phyloP scores from a whole-genome alignment of 2,797 vertebrate genomes.

The Podarcis lilfordi region DNA sequence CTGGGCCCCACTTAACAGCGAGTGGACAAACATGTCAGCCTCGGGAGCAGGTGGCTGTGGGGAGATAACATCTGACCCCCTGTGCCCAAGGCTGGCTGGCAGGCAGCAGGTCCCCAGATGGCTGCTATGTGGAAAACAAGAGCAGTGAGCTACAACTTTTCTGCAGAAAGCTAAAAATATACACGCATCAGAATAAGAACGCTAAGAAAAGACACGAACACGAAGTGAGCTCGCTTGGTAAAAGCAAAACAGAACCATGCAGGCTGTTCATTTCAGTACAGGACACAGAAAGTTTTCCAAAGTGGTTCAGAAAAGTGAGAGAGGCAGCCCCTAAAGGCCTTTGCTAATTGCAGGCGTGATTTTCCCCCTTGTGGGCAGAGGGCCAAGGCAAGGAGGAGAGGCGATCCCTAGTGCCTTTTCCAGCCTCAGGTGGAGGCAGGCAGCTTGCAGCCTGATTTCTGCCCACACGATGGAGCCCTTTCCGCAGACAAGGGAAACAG shows the following conservation, averaged over 20 bases:
- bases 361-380: no score
- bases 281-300: neutral
- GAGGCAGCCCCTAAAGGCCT: neutral
- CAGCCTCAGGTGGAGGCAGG: neutral
- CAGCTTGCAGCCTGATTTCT: neutral
- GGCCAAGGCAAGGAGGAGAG: neutral
- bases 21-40: neutral
- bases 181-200: neutral
- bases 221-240: no score
- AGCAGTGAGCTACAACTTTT: neutral
- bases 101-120: neutral
- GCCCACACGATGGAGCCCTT: neutral
- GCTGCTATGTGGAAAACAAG: neutral
- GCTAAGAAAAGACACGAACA: neutral
- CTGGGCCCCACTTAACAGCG: rapidly evolving
- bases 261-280: neutral
- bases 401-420: neutral
- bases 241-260: no score
- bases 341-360: neutral
- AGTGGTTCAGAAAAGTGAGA: no score
- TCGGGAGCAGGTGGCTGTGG: neutral
- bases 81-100: neutral
- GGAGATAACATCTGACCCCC: no score
- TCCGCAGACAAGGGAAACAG: neutral
- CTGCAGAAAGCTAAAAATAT: neutral